Evolutionary conservation across 2,113 vertebrate species (phyloP), one percentile per base, ranked within the genome.

Genomic region (Lagopus leucura): DNA sequence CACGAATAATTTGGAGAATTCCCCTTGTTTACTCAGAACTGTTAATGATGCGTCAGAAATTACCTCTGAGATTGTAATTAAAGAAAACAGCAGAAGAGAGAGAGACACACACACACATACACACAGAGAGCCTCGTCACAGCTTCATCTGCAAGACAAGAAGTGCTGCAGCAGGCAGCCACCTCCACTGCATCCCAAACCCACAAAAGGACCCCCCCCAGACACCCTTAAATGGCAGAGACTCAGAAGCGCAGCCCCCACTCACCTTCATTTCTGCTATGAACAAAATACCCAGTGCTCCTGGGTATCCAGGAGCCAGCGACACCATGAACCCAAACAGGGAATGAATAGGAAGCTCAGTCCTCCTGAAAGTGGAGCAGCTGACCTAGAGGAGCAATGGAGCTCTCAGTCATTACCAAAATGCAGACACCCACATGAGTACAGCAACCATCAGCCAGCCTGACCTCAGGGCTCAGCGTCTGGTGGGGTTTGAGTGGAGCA

Each of bases 21-120:
- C 94, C 95, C 94, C 96, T 97, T 97, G 97, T 97, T 97, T 97
- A 97, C 94, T 96, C 93, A 96, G 95, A 96, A 95, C 95, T 92
- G 95, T 96, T 97, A 97, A 97, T 96, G 96, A 97, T 91, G 95
- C 89, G 58, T 97, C 95, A 96, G 96, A 97, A 96, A 97, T 95
- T 96, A 96, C 97, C 96, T 95, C 90, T 3, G 82, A 97, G 97
- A 96, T 93, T 85, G 96, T 97, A 96, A 97, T 97, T 97, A 97
- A 95, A 95, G 96, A 88, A 95, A 96, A 89, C 82, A 3, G 84
- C 84, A 91, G 87, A 95, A 86, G 74, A 93, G 83, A 93, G 66
- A 93, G 8, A 81, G 6, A 38, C 6, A 45, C 5, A 40, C 27
- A 43, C 2, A 77, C 2, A 85, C 19, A 71, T 20, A 77, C 17